These are phyloP conservation scores for Morpho helenor DNA, from an alignment of 2,888 invertebrate species.

Conservation along the genomic window DNA sequence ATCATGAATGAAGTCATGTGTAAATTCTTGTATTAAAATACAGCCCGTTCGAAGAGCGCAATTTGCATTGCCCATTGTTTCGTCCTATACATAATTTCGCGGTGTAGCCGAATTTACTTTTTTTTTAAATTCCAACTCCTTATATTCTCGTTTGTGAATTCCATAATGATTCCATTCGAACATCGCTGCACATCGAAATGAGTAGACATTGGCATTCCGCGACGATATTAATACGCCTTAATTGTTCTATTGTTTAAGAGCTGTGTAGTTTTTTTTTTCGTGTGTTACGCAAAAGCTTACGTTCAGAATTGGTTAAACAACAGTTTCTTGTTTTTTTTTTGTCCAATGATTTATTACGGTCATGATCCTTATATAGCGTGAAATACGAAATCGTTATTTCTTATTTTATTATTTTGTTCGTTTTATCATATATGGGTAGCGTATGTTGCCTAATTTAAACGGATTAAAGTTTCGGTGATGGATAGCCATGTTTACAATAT, in stretches of 20 bases:
- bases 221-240: conserved; percentile 21
- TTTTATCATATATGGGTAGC: too few species aligned
- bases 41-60: conserved; percentile 45
- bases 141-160: conserved; percentile 39
- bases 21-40: conserved; percentile 35
- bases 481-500: too few species aligned
- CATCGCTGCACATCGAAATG: conserved; percentile 8
- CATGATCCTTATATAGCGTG: too few species aligned
- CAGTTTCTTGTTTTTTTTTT: too few species aligned
- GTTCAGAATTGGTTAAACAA: not conserved
- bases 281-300: conserved; percentile 2
- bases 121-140: conserved; percentile 37
- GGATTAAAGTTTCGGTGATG: too few species aligned
- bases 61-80: conserved; percentile 75
- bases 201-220: conserved; percentile 11
- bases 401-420: too few species aligned
- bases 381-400: too few species aligned
- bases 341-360: too few species aligned
- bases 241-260: conserved; percentile 22
- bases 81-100: conserved; percentile 57
- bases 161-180: conserved; percentile 22
- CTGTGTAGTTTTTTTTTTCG: conserved; percentile 7
- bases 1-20: not conserved
- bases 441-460: too few species aligned
- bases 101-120: conserved; percentile 47